Base-by-base conservation (phyloP, 2,888 invertebrate genomes). In the Caradrina clavipalpis region DNA sequence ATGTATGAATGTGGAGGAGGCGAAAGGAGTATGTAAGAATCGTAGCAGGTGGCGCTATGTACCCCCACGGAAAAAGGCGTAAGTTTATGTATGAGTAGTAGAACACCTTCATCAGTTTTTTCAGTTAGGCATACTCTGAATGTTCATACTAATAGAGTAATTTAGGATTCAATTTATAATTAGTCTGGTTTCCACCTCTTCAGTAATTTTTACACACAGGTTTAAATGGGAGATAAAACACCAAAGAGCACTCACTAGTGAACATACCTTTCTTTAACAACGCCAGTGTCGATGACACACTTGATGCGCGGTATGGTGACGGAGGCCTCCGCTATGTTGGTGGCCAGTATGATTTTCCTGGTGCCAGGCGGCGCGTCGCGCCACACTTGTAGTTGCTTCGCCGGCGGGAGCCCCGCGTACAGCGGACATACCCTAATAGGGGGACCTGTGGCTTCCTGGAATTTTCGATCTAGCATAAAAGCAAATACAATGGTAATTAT, bases 311-410 rank as follows among this genome's bases (percentile, higher is more conserved):
- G 98, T 83, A 99, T 99, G 0, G 99, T 99, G 39, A 99, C 97
- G 3, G 99, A 99, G 0, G 99, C 99, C 95, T 99, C 99, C 0
- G 99, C 99, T 78, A 99, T 98, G 92, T 99, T 99, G 42, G 99
- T 99, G 8, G 99, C 98, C 59, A 99, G 96, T 39, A 99, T 97
- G 31, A 99, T 97, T 96, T 99, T 99, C 64, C 99, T 96, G 21
- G 97, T 97, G 70, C 97, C 98, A 5, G 96, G 93, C 3, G 98
- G 97, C 1, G 97, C 96, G 0, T 97, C 96, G 72, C 97, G 96
- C 96, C 99, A 99, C 22, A 98, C 99, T 88, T 98, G 97, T 88
- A 99, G 95, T 94, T 99, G 99, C 85, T 98, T 98, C 22, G 97
- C 96, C 51, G 98, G 97, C 0, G 99, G 98, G 68, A 99, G 95